phyloP scores from a whole-genome alignment of 2,888 invertebrate species.

The Tineola bisselliella region DNA sequence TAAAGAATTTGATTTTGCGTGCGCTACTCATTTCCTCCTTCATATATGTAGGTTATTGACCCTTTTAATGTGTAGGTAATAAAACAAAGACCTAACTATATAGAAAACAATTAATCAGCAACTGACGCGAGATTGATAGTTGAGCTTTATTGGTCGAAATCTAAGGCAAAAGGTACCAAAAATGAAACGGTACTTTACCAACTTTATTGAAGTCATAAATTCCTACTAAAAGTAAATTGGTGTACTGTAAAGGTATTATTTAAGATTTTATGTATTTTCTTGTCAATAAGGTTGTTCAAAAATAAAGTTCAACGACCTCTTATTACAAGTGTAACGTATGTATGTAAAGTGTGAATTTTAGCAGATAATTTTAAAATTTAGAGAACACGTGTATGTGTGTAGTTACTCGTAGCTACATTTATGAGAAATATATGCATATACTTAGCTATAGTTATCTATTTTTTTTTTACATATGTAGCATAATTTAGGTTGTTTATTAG shows the following conservation, averaged over 20 bases:
- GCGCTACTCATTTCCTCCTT: too few relatives aligned
- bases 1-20: too few relatives aligned
- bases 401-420: too few relatives aligned
- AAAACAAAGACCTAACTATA: neutral
- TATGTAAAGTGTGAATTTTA: neutral
- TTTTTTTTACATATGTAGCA: too few relatives aligned
- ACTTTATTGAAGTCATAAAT: constrained; percentile 2
- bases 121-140: neutral
- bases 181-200: neutral
- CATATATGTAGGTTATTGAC: too few relatives aligned
- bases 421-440: too few relatives aligned
- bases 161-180: neutral
- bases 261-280: neutral
- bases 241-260: neutral
- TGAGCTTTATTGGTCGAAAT: neutral
- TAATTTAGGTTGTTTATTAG: too few relatives aligned
- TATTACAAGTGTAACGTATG: neutral
- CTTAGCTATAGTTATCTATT: too few relatives aligned
- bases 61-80: too few relatives aligned
- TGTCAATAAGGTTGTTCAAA: neutral
- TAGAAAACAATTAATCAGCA: neutral
- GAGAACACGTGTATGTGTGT: too few relatives aligned
- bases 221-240: constrained; percentile 6
- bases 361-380: neutral
- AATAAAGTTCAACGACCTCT: neutral